These are phyloP conservation scores for rat (Rattus norvegicus) DNA, from an alignment of 2,113 vertebrate species.

Conservation along the genomic window DNA sequence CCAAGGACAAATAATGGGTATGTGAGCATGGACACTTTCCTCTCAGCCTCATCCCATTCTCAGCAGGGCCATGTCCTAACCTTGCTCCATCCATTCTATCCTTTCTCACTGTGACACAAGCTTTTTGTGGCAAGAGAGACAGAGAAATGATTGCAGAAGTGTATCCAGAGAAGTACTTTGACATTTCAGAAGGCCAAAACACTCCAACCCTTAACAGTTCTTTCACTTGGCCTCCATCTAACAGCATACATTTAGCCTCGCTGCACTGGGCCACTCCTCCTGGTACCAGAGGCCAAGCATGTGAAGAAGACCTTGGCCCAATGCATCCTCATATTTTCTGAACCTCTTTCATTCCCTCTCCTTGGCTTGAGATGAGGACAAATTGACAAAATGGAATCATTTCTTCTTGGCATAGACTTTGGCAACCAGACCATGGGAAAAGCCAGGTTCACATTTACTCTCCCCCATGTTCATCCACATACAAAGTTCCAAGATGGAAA, in stretches of 20 bases:
- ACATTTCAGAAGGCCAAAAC: slow-evolving; percentile 52
- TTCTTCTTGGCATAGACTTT: slow-evolving; percentile 76
- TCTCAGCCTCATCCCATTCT: slow-evolving; percentile 13
- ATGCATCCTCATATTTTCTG: slow-evolving; percentile 41
- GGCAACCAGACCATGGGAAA: slow-evolving; percentile 73
- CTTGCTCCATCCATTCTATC: background rate
- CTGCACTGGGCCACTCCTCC: background rate
- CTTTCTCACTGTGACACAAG: slow-evolving; percentile 39
- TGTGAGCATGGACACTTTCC: background rate
- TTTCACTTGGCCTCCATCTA: slow-evolving; percentile 63
- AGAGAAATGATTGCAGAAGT: slow-evolving; percentile 55
- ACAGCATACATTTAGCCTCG: slow-evolving; percentile 39
- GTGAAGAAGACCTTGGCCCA: slow-evolving; percentile 28
- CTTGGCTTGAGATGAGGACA: slow-evolving; percentile 77
- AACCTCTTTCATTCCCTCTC: slow-evolving; percentile 33
- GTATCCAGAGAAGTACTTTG: slow-evolving; percentile 33
- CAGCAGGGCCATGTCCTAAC: background rate
- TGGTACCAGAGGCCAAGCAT: slow-evolving; percentile 12
- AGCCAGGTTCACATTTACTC: slow-evolving; percentile 65
- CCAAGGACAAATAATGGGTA: slow-evolving; percentile 27
- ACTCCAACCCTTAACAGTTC: slow-evolving; percentile 48
- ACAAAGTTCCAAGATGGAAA: slow-evolving; percentile 79
- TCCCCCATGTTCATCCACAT: slow-evolving; percentile 63
- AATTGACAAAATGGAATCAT: slow-evolving; percentile 81
- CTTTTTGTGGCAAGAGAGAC: slow-evolving; percentile 51